Evolutionary conservation across 2,797 vertebrate genomes (phyloP).

Genomic region (Austrolebias charrua): DNA sequence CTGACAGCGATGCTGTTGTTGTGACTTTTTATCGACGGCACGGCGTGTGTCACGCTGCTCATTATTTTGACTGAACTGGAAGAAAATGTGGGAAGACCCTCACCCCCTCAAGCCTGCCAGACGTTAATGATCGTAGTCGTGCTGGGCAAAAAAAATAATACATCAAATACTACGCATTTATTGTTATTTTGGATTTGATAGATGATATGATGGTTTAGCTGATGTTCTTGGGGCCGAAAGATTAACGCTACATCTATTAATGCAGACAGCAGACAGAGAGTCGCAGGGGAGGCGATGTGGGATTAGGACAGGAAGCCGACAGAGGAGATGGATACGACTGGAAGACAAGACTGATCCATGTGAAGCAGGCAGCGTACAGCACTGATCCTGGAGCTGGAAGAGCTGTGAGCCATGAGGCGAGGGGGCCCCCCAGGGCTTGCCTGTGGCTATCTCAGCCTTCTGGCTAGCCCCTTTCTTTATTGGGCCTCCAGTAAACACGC

Average conservation of each 20-base stretch:
- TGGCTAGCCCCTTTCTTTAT: slow-evolving; percentile 76
- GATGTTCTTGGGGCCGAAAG: slow-evolving; percentile 27
- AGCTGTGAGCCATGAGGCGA: slow-evolving; percentile 65
- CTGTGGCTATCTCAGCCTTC: slow-evolving; percentile 71
- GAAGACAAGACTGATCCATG: slow-evolving; percentile 73
- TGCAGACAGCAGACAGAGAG: slow-evolving; percentile 51
- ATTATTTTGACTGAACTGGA: slow-evolving; percentile 74
- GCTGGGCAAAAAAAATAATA: neutral
- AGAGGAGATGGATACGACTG: slow-evolving; percentile 72
- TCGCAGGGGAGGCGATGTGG: slow-evolving; percentile 54
- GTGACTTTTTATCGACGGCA: slow-evolving; percentile 71
- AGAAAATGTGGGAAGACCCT: slow-evolving; percentile 23
- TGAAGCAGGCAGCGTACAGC: slow-evolving; percentile 71
- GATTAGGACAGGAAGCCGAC: slow-evolving; percentile 71
- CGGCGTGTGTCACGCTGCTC: slow-evolving; percentile 75
- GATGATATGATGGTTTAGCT: slow-evolving; percentile 27
- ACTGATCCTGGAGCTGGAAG: slow-evolving; percentile 73
- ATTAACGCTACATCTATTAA: slow-evolving; percentile 53
- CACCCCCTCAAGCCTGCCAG: slow-evolving; percentile 33
- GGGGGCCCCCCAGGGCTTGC: slow-evolving; percentile 73
- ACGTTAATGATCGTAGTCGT: slow-evolving; percentile 46
- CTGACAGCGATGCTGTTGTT: slow-evolving; percentile 70
- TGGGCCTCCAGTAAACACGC: slow-evolving; percentile 72
- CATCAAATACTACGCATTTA: neutral
- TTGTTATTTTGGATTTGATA: slow-evolving; percentile 18